phyloP scores from a whole-genome alignment of 2,888 invertebrate genomes.

The Gortyna flavago region DNA sequence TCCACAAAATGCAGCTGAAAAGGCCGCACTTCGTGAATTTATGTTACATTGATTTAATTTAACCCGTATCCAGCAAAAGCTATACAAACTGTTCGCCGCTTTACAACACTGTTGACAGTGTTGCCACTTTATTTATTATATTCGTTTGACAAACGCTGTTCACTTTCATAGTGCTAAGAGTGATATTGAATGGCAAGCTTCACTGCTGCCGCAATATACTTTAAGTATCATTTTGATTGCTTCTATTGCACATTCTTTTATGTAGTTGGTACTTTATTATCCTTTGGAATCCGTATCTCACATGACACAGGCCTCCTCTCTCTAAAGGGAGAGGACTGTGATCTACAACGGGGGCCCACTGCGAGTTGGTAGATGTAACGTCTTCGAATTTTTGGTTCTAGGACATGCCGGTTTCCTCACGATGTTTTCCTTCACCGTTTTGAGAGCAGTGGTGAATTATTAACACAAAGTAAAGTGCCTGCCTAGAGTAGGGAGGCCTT shows the following conservation, averaged over 20 bases:
- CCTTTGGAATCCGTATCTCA: not conserved
- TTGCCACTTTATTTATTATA: constrained; percentile 50
- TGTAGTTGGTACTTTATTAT: not conserved
- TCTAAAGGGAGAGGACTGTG: too few relatives aligned
- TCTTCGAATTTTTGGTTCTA: not conserved
- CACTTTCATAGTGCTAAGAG: constrained; percentile 19
- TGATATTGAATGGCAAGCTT: constrained; percentile 28
- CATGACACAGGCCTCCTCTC: too few relatives aligned
- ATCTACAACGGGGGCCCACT: too few relatives aligned
- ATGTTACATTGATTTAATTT: constrained; percentile 60
- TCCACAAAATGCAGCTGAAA: constrained; percentile 40
- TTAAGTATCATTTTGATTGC: constrained; percentile 1
- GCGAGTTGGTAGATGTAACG: not conserved
- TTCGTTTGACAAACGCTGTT: constrained; percentile 37
- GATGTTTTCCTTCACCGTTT: not conserved
- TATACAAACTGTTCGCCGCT: constrained; percentile 41
- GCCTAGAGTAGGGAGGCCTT: not conserved
- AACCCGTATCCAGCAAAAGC: constrained; percentile 35
- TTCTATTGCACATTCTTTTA: not conserved
- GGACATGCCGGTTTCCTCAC: not conserved
- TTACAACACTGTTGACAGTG: constrained; percentile 30
- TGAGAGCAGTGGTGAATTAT: not conserved
- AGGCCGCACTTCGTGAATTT: constrained; percentile 34
- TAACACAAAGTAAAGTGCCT: not conserved
- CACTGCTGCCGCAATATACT: constrained; percentile 2